phyloP scores from a whole-genome alignment of 2,113 vertebrate genomes.

The Halcyon malimbica region DNA sequence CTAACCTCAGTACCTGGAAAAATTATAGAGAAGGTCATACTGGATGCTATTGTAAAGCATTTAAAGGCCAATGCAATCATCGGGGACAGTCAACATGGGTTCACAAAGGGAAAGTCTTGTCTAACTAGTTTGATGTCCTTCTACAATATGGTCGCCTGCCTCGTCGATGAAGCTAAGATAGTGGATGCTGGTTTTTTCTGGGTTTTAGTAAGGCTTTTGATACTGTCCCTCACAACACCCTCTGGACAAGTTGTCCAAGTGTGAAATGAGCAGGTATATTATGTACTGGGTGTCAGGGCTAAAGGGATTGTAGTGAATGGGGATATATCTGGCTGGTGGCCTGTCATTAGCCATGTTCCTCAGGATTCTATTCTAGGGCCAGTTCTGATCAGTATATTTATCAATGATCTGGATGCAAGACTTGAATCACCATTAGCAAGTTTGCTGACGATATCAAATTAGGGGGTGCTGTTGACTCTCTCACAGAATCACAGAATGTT shows the following conservation, averaged over 20 bases:
- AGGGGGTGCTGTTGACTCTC: not conserved
- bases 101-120: not conserved
- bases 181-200: not conserved
- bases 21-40: not conserved
- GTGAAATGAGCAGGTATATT: not conserved
- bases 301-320: not conserved
- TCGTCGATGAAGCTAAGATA: not conserved
- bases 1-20: not conserved
- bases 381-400: not conserved
- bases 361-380: not conserved
- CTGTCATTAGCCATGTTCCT: rapidly evolving
- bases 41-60: not conserved
- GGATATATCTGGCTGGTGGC: not conserved
- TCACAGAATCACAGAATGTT: too few species aligned
- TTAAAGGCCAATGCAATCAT: not conserved
- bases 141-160: rapidly evolving
- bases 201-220: not conserved
- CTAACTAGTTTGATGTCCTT: not conserved
- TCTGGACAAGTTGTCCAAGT: not conserved
- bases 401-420: not conserved
- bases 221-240: not conserved
- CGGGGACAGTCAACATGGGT: too few species aligned
- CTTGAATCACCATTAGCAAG: not conserved
- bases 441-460: not conserved
- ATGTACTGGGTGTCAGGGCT: rapidly evolving